Base-by-base conservation (phyloP, 2,888 invertebrate genomes). In the Ctena decussata region DNA sequence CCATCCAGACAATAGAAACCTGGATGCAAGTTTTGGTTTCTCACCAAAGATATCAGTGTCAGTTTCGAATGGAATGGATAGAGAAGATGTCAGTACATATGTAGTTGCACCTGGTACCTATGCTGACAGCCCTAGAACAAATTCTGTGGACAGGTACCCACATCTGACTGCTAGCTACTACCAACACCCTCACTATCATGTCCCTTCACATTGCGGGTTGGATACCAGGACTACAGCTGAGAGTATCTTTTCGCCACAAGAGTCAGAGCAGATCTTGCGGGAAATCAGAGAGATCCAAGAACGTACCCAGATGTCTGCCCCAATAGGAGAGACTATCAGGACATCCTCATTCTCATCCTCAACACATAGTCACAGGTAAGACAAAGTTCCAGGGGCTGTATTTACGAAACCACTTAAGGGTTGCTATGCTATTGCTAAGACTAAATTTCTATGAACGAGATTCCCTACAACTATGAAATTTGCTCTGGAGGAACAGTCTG, bases 271-370 rank as follows among this genome's bases (percentile, higher is more conserved):
- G 70, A 85, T 93, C 35, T 74, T 93, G 15, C 78, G 87, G 49
- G 93, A 93, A 82, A 91, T 93, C 49, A 87, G 89, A 69, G 90
- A 90, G 32, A 82, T 90, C 15, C 86, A 91, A 72, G 82, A 87
- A 72, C 90, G 77, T 8, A 72, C 80, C 32, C 85, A 72, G 12
- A 82, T 86, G 69, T 84, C 85, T 81, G 78, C 92, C 89, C 85
- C 91, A 77, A 75, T 80, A 74, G 80, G 92, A 91, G 87, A 93
- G 88, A 75, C 80, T 70, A 53, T 87, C 87, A 76, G 94, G 65
- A 53, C 83, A 60, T 82, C 86, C 44, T 84, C 84, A 46, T 85
- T 84, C 30, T 83, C 84, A 46, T n/a, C n/a, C n/a, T 85, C 84
- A 0, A 72, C 80, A 15, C 60, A 77, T 21, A 87, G 87, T 82